A percentile compares a stretch with the other conserved stretches of the same genome.
phyloP scores from a whole-genome alignment of 1,140 invertebrate species.

The Drosophila pallidifrons region DNA sequence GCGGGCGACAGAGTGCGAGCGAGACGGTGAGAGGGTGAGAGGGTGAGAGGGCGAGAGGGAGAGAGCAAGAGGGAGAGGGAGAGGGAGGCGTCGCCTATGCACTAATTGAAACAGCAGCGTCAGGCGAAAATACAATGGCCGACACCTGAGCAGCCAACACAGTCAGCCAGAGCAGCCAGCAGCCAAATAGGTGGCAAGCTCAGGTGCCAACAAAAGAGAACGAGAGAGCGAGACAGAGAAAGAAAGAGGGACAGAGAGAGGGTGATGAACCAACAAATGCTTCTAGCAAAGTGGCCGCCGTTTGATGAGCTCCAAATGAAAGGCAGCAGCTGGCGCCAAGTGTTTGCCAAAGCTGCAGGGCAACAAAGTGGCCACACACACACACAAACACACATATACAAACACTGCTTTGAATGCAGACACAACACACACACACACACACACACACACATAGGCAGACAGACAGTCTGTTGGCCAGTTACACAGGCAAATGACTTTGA shows the following conservation, averaged over 20 bases:
- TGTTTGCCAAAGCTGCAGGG: constrained; percentile 65
- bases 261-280: constrained; percentile 39
- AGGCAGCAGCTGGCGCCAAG: constrained; percentile 65
- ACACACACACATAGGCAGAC: no score
- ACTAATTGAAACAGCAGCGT: constrained; percentile 71
- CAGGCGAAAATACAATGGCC: constrained; percentile 53
- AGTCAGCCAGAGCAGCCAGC: not conserved
- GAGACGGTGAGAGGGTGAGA: not conserved
- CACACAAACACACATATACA: constrained; percentile 13
- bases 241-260: not conserved
- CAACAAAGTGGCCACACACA: constrained; percentile 63
- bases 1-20: not conserved
- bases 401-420: not conserved
- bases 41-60: not conserved
- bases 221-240: not conserved
- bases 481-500: constrained; percentile 70
- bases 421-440: not conserved
- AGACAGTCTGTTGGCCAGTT: not conserved
- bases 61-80: not conserved
- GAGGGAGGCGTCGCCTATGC: constrained; percentile 31
- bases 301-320: constrained; percentile 77
- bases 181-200: constrained; percentile 14
- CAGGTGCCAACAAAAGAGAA: not conserved
- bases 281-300: constrained; percentile 62
- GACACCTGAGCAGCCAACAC: constrained; percentile 55